A percentile compares a stretch with the other conserved stretches of the same genome.
Conservation (phyloP, 2,888 invertebrate genomes). For the Podabrus alpinus region DNA sequence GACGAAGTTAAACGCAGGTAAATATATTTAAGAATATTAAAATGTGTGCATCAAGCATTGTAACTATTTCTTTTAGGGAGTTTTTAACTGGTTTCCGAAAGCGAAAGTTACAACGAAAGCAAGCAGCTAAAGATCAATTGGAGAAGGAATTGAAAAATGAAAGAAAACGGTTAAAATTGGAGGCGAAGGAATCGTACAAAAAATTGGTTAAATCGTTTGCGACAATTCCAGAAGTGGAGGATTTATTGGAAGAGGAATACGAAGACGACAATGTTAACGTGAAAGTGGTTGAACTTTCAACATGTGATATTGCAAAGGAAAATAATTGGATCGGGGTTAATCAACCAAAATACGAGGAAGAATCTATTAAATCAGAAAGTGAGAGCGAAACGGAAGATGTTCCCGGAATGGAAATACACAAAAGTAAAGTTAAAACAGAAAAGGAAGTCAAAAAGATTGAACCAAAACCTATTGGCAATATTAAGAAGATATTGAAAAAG, state of each 20-base stretch:
- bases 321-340: slow-evolving; percentile 76
- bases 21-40: slow-evolving; percentile 30
- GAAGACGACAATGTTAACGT: slow-evolving; percentile 79
- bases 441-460: slow-evolving; percentile 48
- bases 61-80: slow-evolving; percentile 64
- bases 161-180: slow-evolving; percentile 72
- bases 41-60: not conserved
- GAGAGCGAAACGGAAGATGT: slow-evolving; percentile 48
- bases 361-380: slow-evolving; percentile 41
- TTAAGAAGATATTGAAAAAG: slow-evolving; percentile 71
- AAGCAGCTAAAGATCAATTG: slow-evolving; percentile 74
- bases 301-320: slow-evolving; percentile 70
- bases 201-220: slow-evolving; percentile 73
- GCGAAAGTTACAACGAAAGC: slow-evolving; percentile 75
- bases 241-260: slow-evolving; percentile 71
- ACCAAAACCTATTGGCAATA: slow-evolving; percentile 64
- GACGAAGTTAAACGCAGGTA: slow-evolving; percentile 66
- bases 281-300: slow-evolving; percentile 75
- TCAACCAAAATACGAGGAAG: slow-evolving; percentile 54
- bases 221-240: slow-evolving; percentile 71
- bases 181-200: slow-evolving; percentile 75
- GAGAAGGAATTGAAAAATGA: slow-evolving; percentile 75
- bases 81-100: slow-evolving; percentile 82
- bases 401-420: slow-evolving; percentile 58
- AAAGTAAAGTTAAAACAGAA: slow-evolving; percentile 40